Conservation (phyloP, 2,888 invertebrate genomes). For the Agrilus mali region DNA sequence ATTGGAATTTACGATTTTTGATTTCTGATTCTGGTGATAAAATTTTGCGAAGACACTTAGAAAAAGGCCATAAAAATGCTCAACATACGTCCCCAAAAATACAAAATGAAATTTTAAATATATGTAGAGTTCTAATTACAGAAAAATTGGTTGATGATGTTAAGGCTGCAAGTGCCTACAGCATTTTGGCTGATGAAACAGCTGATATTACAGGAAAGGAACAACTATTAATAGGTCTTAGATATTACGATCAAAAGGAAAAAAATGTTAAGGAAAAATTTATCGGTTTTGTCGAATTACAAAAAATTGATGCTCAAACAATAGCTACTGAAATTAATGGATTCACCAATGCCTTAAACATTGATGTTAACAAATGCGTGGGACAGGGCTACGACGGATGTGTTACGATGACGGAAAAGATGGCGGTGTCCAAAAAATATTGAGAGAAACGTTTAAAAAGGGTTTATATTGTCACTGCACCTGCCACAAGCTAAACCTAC, state of each 20-base stretch:
- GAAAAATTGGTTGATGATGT: slow-evolving; percentile 17
- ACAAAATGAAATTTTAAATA: slow-evolving; percentile 23
- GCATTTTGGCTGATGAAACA: slow-evolving; percentile 17
- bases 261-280: slow-evolving; percentile 17
- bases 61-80: slow-evolving; percentile 16
- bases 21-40: slow-evolving; percentile 13
- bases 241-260: slow-evolving; percentile 16
- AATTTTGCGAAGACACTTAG: slow-evolving; percentile 11
- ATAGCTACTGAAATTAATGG: slow-evolving; percentile 2
- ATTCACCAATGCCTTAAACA: slow-evolving; percentile 1
- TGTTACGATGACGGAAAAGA: too few relatives aligned
- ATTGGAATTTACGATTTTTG: too few relatives aligned
- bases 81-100: slow-evolving; percentile 19
- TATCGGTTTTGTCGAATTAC: slow-evolving; percentile 13
- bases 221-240: slow-evolving; percentile 17
- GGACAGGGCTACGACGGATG: slow-evolving; percentile 21
- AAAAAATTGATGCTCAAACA: not conserved
- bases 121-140: slow-evolving; percentile 18
- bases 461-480: slow-evolving; percentile 18
- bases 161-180: slow-evolving; percentile 15
- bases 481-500: slow-evolving; percentile 19
- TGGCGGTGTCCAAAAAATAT: slow-evolving; percentile 18
- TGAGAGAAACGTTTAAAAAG: slow-evolving; percentile 16
- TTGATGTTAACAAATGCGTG: slow-evolving; percentile 15
- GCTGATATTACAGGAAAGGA: slow-evolving; percentile 19